Conservation (phyloP, 2,797 vertebrate genomes). For the Syndactyla subalaris region DNA sequence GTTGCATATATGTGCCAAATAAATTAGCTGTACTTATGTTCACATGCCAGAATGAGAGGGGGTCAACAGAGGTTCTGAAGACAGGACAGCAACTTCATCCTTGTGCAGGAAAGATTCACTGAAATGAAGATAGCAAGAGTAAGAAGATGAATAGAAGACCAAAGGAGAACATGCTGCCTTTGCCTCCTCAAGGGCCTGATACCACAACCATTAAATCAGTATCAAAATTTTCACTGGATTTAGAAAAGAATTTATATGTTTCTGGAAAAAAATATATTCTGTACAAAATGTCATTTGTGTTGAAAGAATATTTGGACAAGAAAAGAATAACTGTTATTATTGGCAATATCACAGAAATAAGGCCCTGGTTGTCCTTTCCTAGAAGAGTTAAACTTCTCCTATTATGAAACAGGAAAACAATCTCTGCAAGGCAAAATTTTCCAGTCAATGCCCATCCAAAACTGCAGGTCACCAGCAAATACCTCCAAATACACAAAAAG, state of each 20-base stretch:
- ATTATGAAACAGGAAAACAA: slow-evolving; percentile 58
- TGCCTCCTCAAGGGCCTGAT: not conserved
- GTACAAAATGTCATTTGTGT: slow-evolving; percentile 27
- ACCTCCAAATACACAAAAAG: slow-evolving; percentile 50
- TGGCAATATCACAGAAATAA: slow-evolving; percentile 35
- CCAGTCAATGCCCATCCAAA: slow-evolving; percentile 57
- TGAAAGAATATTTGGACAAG: slow-evolving; percentile 20
- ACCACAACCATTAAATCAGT: slow-evolving; percentile 1
- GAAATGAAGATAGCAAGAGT: not conserved
- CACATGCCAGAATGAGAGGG: not conserved
- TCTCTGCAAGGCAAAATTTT: slow-evolving; percentile 46
- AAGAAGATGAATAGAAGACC: not conserved
- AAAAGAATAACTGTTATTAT: slow-evolving; percentile 30
- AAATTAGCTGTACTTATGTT: not conserved
- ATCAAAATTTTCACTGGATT: slow-evolving; percentile 28
- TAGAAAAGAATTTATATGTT: slow-evolving; percentile 31
- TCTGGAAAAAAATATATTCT: slow-evolving; percentile 10
- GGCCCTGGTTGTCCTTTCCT: slow-evolving; percentile 23
- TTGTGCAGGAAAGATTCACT: not conserved
- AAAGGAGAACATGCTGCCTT: not conserved
- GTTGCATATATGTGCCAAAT: not conserved
- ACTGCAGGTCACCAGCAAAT: slow-evolving; percentile 58
- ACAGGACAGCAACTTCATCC: not conserved
- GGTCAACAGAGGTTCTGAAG: not conserved
- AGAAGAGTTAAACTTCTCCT: slow-evolving; percentile 64